Conservation (phyloP, 2,113 vertebrate genomes). For the Ondatra zibethicus region DNA sequence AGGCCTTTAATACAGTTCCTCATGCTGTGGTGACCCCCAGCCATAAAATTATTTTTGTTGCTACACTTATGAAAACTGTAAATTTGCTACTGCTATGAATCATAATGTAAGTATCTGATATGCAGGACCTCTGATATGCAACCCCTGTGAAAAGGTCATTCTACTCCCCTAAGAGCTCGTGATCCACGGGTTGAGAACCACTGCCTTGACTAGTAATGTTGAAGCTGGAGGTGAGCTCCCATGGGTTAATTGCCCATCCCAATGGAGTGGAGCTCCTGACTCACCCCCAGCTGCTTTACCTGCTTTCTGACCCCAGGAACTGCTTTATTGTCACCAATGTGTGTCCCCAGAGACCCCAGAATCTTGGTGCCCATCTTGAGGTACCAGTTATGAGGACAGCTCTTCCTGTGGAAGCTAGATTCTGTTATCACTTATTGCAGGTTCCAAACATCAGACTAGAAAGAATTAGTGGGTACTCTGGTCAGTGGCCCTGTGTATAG, state of each 20-base stretch:
- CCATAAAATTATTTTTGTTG: neutral
- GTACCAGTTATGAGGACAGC: neutral
- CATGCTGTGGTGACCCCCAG: neutral
- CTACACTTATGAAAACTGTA: neutral
- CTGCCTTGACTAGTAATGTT: neutral
- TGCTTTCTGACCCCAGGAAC: neutral
- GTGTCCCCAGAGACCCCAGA: neutral
- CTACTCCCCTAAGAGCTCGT: neutral
- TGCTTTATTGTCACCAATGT: neutral
- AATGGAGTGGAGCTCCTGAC: neutral
- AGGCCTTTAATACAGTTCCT: neutral
- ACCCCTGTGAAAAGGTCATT: neutral
- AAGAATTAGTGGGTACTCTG: neutral
- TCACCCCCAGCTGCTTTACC: neutral
- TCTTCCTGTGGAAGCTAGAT: neutral
- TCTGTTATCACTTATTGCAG: neutral
- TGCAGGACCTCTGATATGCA: neutral
- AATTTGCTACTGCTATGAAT: neutral
- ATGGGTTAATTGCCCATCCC: fast-evolving
- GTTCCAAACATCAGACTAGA: neutral
- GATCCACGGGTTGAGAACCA: neutral
- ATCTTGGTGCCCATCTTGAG: neutral
- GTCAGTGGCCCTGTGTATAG: neutral
- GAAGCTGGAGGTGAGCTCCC: no score
- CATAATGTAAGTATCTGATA: neutral